Base-by-base conservation (phyloP, 2,888 invertebrate genomes). In the Pseudococcus jackbeardsleyi region DNA sequence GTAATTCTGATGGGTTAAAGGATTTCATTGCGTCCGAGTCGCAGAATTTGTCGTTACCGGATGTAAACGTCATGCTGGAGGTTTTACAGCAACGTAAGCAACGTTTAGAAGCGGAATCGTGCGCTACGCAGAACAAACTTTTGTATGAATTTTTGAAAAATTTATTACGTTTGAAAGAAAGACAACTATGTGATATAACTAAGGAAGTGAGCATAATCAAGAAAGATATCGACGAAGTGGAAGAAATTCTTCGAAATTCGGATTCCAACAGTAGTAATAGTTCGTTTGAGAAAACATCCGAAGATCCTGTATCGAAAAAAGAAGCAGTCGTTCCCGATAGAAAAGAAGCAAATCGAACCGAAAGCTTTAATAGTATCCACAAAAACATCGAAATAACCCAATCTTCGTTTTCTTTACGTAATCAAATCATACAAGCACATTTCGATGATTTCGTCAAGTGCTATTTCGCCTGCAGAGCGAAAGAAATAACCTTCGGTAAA, bases 381-480 rank as follows among this genome's bases (percentile, higher is more conserved):
- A 91, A 90, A 89, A 88, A 90, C 26, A 89, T 90, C 72, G 91
- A 91, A 54, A 90, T 90, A 85, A 90, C 90, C 22, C 90, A 91
- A 8, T 92, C 93, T 0, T 94, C 94, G 0, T 92, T 96, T 46
- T 94, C 95, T 0, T 93, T 94, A 33, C 92, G 96, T 42, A 93
- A 96, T 91, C 93, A 95, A 89, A 93, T 96, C 19, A 95, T 98
- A 93, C 94, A 95, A 90, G 94, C 95, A 7, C 97, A 98, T 92
- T 97, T 97, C 91, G 96, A 97, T 89, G 97, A 97, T 92, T 95
- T 98, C 91, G 96, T 96, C 82, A 94, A 96, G 91, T 96, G 96
- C 90, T 98, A 98, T 92, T 96, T 97, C 91, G 94, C 94, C 5
- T 94, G 95, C 79, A 93, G 97, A 85, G 94, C 95, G 0, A 95